These are phyloP conservation scores for Orgyia antiqua DNA, from an alignment of 2,888 invertebrate genomes.

Conservation along the genomic window DNA sequence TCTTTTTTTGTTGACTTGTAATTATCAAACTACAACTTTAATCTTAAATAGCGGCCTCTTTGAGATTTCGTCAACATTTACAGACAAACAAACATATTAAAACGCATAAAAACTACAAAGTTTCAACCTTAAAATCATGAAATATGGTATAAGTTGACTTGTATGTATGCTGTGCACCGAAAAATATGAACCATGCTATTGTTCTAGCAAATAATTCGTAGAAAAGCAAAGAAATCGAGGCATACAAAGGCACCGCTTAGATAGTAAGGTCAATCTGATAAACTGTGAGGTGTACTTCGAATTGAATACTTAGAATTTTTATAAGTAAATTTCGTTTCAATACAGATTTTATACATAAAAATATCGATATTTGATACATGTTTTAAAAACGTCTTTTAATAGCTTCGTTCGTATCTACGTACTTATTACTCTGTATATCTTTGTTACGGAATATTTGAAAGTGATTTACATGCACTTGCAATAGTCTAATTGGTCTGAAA, in stretches of 20 bases:
- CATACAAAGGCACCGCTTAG: slow-evolving; percentile 50
- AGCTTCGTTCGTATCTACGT: too few species aligned
- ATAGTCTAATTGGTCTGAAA: too few species aligned
- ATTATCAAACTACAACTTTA: slow-evolving; percentile 63
- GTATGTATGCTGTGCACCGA: slow-evolving; percentile 37
- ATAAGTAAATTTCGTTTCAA: too few species aligned
- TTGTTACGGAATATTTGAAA: too few species aligned
- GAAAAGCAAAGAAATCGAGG: slow-evolving; percentile 68
- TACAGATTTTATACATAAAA: too few species aligned
- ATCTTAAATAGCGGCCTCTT: slow-evolving; percentile 62
- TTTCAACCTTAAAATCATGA: slow-evolving; percentile 37
- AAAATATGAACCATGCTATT: slow-evolving; percentile 61
- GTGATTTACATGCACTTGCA: too few species aligned
- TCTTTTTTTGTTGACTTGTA: slow-evolving; percentile 63
- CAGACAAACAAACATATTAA: slow-evolving; percentile 36
- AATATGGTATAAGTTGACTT: too few species aligned
- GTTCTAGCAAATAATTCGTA: slow-evolving; percentile 73
- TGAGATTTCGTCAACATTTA: slow-evolving; percentile 57
- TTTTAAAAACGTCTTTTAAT: too few species aligned
- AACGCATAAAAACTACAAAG: slow-evolving; percentile 15
- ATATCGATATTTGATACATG: too few species aligned
- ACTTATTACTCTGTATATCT: too few species aligned
- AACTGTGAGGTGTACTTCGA: slow-evolving; percentile 15
- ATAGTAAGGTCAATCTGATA: slow-evolving; percentile 46
- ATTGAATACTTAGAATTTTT: slow-evolving; percentile 14